Conservation (phyloP, 64 coral and sea anemone genomes). For the Acropora tenuis region DNA sequence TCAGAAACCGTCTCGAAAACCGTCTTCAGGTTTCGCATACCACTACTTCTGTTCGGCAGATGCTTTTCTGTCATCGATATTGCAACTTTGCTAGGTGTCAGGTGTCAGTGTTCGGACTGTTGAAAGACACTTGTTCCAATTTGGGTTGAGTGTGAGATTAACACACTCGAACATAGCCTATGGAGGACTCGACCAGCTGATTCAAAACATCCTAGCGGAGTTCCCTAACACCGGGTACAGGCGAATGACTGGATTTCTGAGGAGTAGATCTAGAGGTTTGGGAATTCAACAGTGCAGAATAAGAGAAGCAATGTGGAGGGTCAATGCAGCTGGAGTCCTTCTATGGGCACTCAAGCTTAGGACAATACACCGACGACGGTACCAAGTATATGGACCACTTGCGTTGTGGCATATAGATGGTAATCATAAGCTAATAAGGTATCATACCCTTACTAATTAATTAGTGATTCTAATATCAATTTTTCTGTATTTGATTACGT, state of each 20-base stretch:
- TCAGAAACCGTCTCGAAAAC: too few relatives aligned
- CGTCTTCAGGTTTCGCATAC: too few relatives aligned
- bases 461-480: neutral
- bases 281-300: constrained; percentile 49
- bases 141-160: constrained; percentile 43
- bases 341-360: constrained; percentile 42
- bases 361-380: constrained; percentile 36
- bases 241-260: constrained; percentile 65
- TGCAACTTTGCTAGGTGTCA: constrained; percentile 30
- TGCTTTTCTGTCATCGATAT: constrained; percentile 2
- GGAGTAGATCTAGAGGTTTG: neutral
- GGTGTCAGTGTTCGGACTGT: constrained; percentile 33
- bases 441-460: constrained; percentile 1
- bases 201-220: constrained; percentile 6
- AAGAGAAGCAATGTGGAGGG: constrained; percentile 54
- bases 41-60: constrained; percentile 7
- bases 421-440: constrained; percentile 70
- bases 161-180: constrained; percentile 21
- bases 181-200: constrained; percentile 6
- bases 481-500: neutral
- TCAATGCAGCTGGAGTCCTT: constrained; percentile 46
- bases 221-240: constrained; percentile 21
- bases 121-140: constrained; percentile 48
- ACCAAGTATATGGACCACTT: constrained; percentile 57
- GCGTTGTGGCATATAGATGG: constrained; percentile 61